These are phyloP conservation scores for Tenthredo distinguenda DNA, from an alignment of 2,888 invertebrate genomes.

Conservation along the genomic window DNA sequence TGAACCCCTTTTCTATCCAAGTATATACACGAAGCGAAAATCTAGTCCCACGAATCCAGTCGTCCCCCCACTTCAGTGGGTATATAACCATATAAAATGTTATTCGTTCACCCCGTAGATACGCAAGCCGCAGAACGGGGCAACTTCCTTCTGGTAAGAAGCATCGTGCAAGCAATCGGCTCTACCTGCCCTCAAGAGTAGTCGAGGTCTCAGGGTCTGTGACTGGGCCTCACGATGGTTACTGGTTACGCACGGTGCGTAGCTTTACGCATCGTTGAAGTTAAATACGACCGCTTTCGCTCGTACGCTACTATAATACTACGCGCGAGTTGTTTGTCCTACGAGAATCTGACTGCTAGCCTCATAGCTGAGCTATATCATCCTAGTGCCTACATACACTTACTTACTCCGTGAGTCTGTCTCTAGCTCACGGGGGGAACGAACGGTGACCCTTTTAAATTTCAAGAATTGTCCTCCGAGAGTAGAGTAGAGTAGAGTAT, in stretches of 20 bases:
- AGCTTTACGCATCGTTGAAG: slow-evolving; percentile 51
- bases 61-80: background rate
- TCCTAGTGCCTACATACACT: background rate
- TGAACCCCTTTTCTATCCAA: background rate
- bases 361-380: background rate
- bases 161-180: background rate
- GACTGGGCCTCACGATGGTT: slow-evolving; percentile 28
- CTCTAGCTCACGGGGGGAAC: background rate
- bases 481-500: background rate
- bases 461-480: slow-evolving; percentile 21
- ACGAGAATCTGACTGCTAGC: background rate
- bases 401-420: background rate
- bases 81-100: background rate
- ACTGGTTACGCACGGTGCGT: slow-evolving; percentile 53
- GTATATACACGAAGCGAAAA: background rate
- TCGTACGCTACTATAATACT: slow-evolving; percentile 21
- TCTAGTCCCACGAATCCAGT: slow-evolving; percentile 7
- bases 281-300: slow-evolving; percentile 47
- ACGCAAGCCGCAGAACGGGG: slow-evolving; percentile 33
- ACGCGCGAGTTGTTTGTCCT: background rate
- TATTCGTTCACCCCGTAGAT: slow-evolving; percentile 10
- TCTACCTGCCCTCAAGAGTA: slow-evolving; percentile 20
- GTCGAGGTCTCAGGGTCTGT: slow-evolving; percentile 33
- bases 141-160: slow-evolving; percentile 31
- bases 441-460: slow-evolving; percentile 35